Evolutionary conservation across 2,888 invertebrate species (phyloP).

Genomic region (Dolichomitus sp.): DNA sequence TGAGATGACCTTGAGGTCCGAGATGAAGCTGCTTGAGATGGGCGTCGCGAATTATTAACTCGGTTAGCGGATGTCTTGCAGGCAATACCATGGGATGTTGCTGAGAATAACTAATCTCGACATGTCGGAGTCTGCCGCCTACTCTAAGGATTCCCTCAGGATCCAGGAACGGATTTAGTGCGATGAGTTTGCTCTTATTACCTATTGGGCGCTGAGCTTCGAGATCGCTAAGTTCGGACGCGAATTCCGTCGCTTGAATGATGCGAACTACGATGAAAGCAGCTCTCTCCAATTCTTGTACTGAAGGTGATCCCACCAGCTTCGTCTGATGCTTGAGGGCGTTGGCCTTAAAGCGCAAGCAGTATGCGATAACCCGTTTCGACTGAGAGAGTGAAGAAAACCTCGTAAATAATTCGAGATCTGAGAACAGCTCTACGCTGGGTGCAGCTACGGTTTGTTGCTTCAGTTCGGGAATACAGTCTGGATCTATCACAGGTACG

Average conservation of each 20-base stretch:
- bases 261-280: not conserved
- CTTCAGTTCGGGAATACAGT: not conserved
- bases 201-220: conserved; percentile 44
- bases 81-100: conserved; percentile 39
- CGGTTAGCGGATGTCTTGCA: conserved; percentile 43
- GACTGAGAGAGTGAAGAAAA: conserved; percentile 18
- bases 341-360: conserved; percentile 8
- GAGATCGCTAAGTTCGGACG: not conserved
- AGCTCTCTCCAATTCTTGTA: conserved; percentile 8
- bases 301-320: not conserved
- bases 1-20: too few relatives aligned
- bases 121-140: conserved; percentile 46
- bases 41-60: conserved; percentile 40
- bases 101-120: too few relatives aligned
- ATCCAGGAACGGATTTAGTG: conserved; percentile 54
- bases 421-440: not conserved
- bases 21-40: conserved; percentile 51
- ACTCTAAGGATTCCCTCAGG: conserved; percentile 27
- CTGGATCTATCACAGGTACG: not conserved
- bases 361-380: conserved; percentile 8
- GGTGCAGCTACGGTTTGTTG: not conserved
- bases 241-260: conserved; percentile 1
- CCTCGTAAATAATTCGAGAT: not conserved
- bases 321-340: not conserved
- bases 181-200: conserved; percentile 50